Evolutionary conservation across 2,113 vertebrate genomes (phyloP), one percentile per base, ranked within the genome.

Genomic region (Ursus arctos): DNA sequence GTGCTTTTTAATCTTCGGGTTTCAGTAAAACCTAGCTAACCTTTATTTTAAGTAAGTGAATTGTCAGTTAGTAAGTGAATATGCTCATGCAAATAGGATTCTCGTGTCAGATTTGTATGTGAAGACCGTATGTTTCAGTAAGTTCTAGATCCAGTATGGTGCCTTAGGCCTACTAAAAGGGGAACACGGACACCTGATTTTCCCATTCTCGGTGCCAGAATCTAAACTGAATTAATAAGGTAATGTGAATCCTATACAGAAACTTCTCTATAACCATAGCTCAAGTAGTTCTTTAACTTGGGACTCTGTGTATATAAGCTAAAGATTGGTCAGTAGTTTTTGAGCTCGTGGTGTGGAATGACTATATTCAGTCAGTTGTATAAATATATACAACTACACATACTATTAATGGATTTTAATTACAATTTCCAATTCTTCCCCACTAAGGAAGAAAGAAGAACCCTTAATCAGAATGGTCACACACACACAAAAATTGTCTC

Each of bases 21-120:
- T 93, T 93, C 86, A 82, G 16, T 83, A 91, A 91, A 94, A 77
- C 2, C 1, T 53, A 95, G 65, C 43, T 91, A 83, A 91, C 53
- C 11, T 69, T 81, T 91, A 36, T 83, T 91, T 95, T 93, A 65
- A 81, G 63, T 88, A 79, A 90, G 33, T 79, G n/a, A 90, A 94
- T 53, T 67, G 40, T 40, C 40, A 40, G 40, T 40, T 40, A 40
- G 40, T 40, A 40, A 40, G 40, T 40, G 40, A 40, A 40, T 40
- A 40, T 40, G 40, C 40, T 40, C 40, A 40, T 40, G 40, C 40
- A 36, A 33, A 24, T 86, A 91, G 76, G 49, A 79, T 94, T 91
- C 59, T 61, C 43, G n/a, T 47, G 4, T 63, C 76, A 82, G 26
- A 77, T 77, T 77, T 82, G 40, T n/a, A 43, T 59, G 49, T 76